These are phyloP conservation scores for Deilephila porcellus DNA, from an alignment of 2,888 invertebrate species.

Conservation along the genomic window DNA sequence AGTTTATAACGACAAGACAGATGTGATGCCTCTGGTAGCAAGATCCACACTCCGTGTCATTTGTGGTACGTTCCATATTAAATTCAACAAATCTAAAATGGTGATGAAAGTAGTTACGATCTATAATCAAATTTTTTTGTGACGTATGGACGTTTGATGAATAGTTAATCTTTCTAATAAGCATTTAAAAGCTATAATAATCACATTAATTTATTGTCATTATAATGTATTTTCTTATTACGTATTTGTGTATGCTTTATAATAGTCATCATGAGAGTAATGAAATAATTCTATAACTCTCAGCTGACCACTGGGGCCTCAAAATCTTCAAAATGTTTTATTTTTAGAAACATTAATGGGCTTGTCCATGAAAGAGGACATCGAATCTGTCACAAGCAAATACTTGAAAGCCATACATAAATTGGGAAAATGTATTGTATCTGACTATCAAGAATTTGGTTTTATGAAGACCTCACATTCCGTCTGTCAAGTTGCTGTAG, in stretches of 20 bases:
- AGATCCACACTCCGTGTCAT: constrained; percentile 45
- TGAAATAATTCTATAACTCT: too few relatives aligned
- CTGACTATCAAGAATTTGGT: constrained; percentile 27
- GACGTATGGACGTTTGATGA: too few relatives aligned
- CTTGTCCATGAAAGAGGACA: constrained; percentile 56
- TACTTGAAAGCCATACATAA: constrained; percentile 71
- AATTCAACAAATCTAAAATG: too few relatives aligned
- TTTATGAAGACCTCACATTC: constrained; percentile 27
- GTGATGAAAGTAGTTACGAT: too few relatives aligned
- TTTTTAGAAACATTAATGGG: constrained; percentile 80
- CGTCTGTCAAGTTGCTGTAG: constrained; percentile 14
- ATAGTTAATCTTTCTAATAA: too few relatives aligned
- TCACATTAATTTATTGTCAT: too few relatives aligned
- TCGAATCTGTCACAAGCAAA: constrained; percentile 52
- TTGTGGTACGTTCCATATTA: constrained; percentile 37
- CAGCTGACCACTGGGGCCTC: not conserved
- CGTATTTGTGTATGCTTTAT: too few relatives aligned
- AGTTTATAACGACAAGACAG: constrained; percentile 47
- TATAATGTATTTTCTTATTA: too few relatives aligned
- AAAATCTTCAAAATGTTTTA: not conserved
- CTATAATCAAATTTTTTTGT: too few relatives aligned
- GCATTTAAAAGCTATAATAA: too few relatives aligned
- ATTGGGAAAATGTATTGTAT: constrained; percentile 39
- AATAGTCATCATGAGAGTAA: too few relatives aligned
- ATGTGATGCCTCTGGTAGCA: constrained; percentile 74